Base-by-base conservation (phyloP, 2,888 invertebrate species). In the Apamea sordens region DNA sequence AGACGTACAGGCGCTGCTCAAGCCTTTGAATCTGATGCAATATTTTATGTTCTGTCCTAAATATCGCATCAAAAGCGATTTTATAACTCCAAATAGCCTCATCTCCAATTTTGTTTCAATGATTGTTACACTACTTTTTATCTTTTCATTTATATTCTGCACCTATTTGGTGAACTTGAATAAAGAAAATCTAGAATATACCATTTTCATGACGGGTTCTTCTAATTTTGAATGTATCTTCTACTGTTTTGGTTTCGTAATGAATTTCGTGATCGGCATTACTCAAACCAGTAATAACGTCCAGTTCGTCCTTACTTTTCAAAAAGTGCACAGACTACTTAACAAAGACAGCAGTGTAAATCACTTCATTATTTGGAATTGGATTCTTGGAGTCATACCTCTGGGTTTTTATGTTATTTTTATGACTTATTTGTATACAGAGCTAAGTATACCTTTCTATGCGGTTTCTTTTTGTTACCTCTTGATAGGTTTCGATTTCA, bases 11-110 rank as follows among this genome's bases (percentile, higher is more conserved):
- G 18, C 65, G 13, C 65, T 86, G 77, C 50, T 87, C 0, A 65
- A 56, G 11, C 86, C 83, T 32, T 75, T 87, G 8, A 79, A 83
- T 32, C 32, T 87, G 11, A 76, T 79, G 73, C 87, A 87, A 36
- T n/a, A 68, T n/a, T 59, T 59, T 59, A 72, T 68, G 32, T 50
- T 74, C 11, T 73, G 59, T 28, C 80, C 80, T 2, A 84, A 83
- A 65, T 86, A 87, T 53, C 24, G 53, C 5, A 81, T 87, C 15
- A 79, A 67, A 53, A 28, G 76, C 2, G 47, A 79, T 24, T 63
- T 73, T 0, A 76, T 87, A 28, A 68, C 28, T 28, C 61, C 77
- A 18, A 86, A 82, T 41, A 41, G 70, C 15, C 1, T 10, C 0
- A 36, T 69, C 0, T 70, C 70, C 0, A 87, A 68, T 28, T 8